Base-by-base conservation (phyloP, 2,797 vertebrate species). In the Staurois parvus region DNA sequence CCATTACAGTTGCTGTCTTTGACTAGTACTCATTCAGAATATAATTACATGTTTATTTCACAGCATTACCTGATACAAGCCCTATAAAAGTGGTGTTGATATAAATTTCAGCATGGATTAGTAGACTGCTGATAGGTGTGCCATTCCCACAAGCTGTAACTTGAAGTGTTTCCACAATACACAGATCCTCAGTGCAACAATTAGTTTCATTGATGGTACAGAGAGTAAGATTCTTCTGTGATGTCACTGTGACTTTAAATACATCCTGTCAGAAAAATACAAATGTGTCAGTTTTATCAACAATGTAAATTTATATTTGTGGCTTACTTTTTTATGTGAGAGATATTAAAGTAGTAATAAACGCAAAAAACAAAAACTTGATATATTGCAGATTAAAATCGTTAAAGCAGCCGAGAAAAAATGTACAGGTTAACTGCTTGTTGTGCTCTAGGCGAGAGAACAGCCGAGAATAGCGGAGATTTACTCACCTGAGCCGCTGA, bases 91-190 rank as follows among this genome's bases (percentile, higher is more conserved):
- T 90, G 3, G 94, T 87, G 85, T 92, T 93, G 78, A 95, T 93
- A 74, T 96, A 94, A 86, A 99, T 96, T 88, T 94, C 93, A 69
- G 90, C 96, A 90, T 97, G 97, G 84, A 99, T 91, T 70, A 97
- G 91, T n/a, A 99, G 92, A 12, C 90, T 93, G 0, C 96, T 94
- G 88, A 90, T 89, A 32, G 92, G 77, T 30, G 26, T 84, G 1
- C 90, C 84, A 0, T 85, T 90, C 62, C 0, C 89, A 88, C 97
- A 97, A 0, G 97, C 98, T 0, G 95, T 94, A 75, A 99, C 90
- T 88, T 93, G 95, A 68, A 99, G 92, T 0, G 94, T 92, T 81
- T 97, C 96, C 78, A 96, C 37, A 26, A 97, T 19, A 6, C 98
- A 99, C 0, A 96, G 93, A 0, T 90, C 88, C 28, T 91, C 87